These are phyloP conservation scores for Mus spicilegus DNA, from an alignment of 2,113 vertebrate species.

Conservation along the genomic window DNA sequence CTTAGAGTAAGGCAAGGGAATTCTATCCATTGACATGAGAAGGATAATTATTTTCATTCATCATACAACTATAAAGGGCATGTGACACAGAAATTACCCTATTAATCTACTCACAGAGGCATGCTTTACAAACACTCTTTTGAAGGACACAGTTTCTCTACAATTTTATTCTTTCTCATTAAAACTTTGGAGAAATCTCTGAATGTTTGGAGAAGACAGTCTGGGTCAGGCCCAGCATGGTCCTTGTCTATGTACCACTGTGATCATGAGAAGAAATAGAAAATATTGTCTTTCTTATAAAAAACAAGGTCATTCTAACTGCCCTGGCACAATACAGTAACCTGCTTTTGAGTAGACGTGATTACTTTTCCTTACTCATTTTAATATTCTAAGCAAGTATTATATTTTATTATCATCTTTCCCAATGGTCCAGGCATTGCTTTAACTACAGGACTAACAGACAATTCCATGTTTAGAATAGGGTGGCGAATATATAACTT, in stretches of 20 bases:
- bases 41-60: not conserved
- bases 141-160: not conserved
- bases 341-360: not conserved
- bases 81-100: not conserved
- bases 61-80: not conserved
- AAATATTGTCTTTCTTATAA: not conserved
- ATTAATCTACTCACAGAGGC: not conserved
- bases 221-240: rapidly evolving
- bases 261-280: not conserved
- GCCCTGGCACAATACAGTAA: not conserved
- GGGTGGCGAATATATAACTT: not conserved
- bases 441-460: not conserved
- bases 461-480: not conserved
- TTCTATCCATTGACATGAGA: not conserved
- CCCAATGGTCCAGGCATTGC: not conserved
- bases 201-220: not conserved
- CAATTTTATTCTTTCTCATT: not conserved
- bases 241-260: not conserved
- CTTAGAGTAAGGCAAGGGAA: not conserved
- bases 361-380: not conserved
- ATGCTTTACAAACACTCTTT: not conserved
- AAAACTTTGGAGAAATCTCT: not conserved
- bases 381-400: not conserved
- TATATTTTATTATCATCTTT: not conserved
- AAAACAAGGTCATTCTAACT: not conserved